Percentiles rank a stretch among this genome's conserved stretches.
phyloP scores from a whole-genome alignment of 1,140 invertebrate species.

The Drosophila willistoni region DNA sequence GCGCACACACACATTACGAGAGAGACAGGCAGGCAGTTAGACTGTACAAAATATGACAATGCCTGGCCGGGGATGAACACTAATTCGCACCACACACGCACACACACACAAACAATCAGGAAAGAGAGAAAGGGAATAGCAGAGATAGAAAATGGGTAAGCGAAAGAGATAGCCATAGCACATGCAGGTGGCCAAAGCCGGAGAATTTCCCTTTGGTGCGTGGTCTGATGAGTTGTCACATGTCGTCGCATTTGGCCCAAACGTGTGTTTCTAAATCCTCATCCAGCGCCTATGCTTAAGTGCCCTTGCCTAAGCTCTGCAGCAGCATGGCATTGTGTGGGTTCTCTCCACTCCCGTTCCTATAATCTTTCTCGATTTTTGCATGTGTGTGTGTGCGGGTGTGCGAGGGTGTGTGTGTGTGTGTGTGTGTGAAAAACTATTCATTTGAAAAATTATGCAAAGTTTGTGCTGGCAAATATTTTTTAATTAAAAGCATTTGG shows the following conservation, averaged over 20 bases:
- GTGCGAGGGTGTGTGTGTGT: conserved; percentile 8
- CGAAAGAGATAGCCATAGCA: background rate
- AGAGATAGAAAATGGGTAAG: background rate
- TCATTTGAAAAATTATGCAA: conserved; percentile 66
- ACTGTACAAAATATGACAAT: conserved; percentile 56
- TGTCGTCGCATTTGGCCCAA: conserved; percentile 50
- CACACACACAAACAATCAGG: conserved; percentile 4
- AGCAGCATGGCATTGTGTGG: background rate
- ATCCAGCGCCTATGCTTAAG: conserved; percentile 47
- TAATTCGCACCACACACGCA: conserved; percentile 47
- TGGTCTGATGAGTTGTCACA: conserved; percentile 72
- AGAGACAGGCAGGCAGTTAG: background rate
- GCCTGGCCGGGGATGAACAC: conserved; percentile 34
- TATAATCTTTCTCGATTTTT: background rate
- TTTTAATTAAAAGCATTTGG: conserved; percentile 75
- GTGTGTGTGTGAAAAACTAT: conserved; percentile 40
- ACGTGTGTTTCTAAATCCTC: conserved; percentile 36
- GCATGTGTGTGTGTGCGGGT: conserved; percentile 14
- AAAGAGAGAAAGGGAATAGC: conserved; percentile 15
- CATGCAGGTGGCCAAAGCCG: conserved; percentile 35
- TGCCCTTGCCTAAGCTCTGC: conserved; percentile 42
- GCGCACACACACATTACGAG: conserved; percentile 35
- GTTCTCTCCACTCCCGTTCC: background rate
- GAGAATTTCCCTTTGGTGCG: conserved; percentile 51
- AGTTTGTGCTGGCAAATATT: conserved; percentile 62